These are phyloP conservation scores for Drepanosiphum platanoidis DNA, from an alignment of 2,888 invertebrate genomes.

Conservation along the genomic window DNA sequence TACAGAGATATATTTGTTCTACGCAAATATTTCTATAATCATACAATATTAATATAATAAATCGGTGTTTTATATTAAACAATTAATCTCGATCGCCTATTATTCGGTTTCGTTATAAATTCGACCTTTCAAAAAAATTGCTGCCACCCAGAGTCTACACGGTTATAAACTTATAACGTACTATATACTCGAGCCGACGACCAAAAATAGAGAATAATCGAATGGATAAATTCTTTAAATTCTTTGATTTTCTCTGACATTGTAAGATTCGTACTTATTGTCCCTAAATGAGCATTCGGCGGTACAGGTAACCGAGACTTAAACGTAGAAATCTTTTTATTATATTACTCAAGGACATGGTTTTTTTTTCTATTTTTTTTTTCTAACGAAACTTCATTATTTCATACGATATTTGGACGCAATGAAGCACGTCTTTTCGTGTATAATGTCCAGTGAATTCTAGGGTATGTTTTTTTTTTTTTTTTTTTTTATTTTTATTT, in stretches of 20 bases:
- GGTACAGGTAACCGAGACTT: neutral
- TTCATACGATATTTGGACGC: constrained; percentile 25
- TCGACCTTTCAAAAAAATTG: too few species aligned
- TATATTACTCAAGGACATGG: constrained; percentile 31
- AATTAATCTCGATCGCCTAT: too few species aligned
- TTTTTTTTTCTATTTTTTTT: too few species aligned
- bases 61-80: too few species aligned
- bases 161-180: too few species aligned
- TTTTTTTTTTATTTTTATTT: too few species aligned
- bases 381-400: constrained; percentile 26
- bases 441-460: constrained; percentile 28
- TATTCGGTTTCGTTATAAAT: too few species aligned
- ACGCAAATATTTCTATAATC: too few species aligned
- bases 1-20: too few species aligned
- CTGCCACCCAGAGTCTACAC: too few species aligned
- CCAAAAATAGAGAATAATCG: constrained; percentile 4
- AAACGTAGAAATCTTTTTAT: constrained; percentile 45
- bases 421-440: constrained; percentile 47
- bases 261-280: neutral
- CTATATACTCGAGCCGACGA: neutral
- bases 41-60: too few species aligned
- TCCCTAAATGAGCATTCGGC: constrained; percentile 10
- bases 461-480: too few species aligned
- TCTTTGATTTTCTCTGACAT: neutral
- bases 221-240: neutral